Percentiles rank a stretch among this genome's conserved stretches.
Conservation (phyloP, 2,113 vertebrate genomes). For the Larimichthys crocea region DNA sequence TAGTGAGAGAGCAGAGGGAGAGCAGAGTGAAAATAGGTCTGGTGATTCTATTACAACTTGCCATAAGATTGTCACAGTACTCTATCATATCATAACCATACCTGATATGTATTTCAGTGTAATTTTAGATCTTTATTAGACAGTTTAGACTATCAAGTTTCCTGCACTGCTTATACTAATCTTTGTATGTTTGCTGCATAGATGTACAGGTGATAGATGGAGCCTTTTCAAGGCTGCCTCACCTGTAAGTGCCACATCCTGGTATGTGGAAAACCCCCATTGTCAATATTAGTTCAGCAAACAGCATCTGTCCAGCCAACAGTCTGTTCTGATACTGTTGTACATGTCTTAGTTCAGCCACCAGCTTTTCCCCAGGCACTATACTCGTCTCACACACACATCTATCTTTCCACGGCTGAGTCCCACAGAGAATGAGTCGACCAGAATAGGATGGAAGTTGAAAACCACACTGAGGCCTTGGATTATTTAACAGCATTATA, state of each 20-base stretch:
- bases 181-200: slow-evolving; percentile 7
- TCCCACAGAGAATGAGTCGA: background rate
- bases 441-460: slow-evolving; percentile 9
- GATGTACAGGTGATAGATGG: slow-evolving; percentile 42
- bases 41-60: background rate
- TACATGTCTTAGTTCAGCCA: slow-evolving; percentile 43
- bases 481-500: slow-evolving; percentile 20
- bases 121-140: background rate
- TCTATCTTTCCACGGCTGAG: slow-evolving; percentile 3
- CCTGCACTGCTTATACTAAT: background rate
- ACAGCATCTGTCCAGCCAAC: slow-evolving; percentile 47
- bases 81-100: background rate
- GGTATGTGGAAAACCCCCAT: slow-evolving; percentile 39
- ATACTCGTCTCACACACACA: slow-evolving; percentile 14
- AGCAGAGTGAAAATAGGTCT: slow-evolving; percentile 40
- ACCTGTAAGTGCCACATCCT: slow-evolving; percentile 41
- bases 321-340: slow-evolving; percentile 19
- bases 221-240: slow-evolving; percentile 39
- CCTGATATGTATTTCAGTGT: background rate
- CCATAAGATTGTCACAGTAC: too few relatives aligned
- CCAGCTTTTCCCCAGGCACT: slow-evolving; percentile 6
- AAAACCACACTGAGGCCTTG: slow-evolving; percentile 12
- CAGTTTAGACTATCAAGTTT: background rate
- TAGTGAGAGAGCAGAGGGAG: slow-evolving; percentile 34
- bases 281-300: slow-evolving; percentile 76